Conservation (phyloP, 2,797 vertebrate species). For the Paratrypauchen microcephalus region DNA sequence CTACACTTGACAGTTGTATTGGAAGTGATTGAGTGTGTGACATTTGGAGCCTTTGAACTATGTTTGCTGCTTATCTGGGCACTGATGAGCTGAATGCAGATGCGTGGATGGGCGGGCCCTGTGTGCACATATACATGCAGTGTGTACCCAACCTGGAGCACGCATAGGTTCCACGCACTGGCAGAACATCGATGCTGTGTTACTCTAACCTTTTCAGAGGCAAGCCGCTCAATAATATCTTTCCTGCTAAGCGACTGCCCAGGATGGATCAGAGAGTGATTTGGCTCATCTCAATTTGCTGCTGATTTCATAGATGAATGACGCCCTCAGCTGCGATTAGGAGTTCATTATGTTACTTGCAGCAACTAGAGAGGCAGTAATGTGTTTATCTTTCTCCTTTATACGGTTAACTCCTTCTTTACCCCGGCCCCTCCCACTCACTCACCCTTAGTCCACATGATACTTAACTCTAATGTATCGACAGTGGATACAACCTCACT, state of each 20-base stretch:
- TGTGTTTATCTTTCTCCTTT: constrained; percentile 75
- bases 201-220: constrained; percentile 74
- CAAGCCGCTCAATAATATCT: constrained; percentile 67
- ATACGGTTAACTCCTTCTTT: constrained; percentile 71
- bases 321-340: constrained; percentile 77
- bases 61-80: constrained; percentile 63
- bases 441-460: constrained; percentile 37
- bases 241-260: constrained; percentile 60
- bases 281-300: constrained; percentile 77
- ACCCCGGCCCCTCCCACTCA: constrained; percentile 29
- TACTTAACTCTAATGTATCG: constrained; percentile 26
- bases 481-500: not conserved
- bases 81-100: constrained; percentile 57
- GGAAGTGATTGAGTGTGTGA: constrained; percentile 71
- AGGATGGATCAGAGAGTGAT: constrained; percentile 75
- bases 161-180: constrained; percentile 58
- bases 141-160: constrained; percentile 33
- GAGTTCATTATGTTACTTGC: constrained; percentile 77
- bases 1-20: constrained; percentile 61
- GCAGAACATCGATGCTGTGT: constrained; percentile 72
- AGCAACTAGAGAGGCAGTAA: constrained; percentile 68
- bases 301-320: constrained; percentile 79
- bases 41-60: constrained; percentile 66
- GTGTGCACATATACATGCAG: constrained; percentile 30
- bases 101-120: constrained; percentile 40